Evolutionary conservation across 2,888 invertebrate species (phyloP).

Genomic region (Salticus scenicus): DNA sequence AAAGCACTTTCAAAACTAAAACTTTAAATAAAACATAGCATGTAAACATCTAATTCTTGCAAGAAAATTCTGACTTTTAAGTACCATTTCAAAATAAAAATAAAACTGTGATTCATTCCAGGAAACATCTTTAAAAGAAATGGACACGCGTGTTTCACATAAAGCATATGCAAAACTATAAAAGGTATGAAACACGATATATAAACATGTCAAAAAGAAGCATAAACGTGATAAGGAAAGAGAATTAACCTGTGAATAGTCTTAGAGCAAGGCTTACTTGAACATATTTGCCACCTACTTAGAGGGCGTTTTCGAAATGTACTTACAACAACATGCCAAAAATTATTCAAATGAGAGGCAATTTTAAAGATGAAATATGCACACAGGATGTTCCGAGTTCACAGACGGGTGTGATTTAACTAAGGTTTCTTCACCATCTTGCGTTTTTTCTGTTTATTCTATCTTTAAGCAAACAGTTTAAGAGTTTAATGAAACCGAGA

Average conservation of each 20-base stretch:
- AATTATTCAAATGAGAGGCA: not conserved
- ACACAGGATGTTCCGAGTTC: not conserved
- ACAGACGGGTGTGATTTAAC: not conserved
- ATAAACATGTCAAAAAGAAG: slow-evolving; percentile 1
- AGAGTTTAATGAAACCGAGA: no score
- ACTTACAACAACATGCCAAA: not conserved
- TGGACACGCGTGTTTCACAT: not conserved
- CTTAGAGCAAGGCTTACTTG: not conserved
- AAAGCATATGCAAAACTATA: not conserved
- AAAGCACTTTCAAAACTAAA: no score
- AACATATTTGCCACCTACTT: slow-evolving; percentile 1
- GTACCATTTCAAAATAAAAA: no score
- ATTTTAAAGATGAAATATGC: not conserved
- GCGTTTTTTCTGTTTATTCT: no score
- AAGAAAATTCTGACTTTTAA: no score
- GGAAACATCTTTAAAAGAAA: not conserved
- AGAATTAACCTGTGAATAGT: not conserved
- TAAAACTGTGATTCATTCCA: no score
- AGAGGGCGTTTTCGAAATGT: not conserved
- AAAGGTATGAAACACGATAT: not conserved
- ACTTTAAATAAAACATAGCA: no score
- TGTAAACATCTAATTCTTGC: no score
- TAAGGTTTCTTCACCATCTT: no score
- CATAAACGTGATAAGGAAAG: not conserved
- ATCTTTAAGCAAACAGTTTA: no score